Evolutionary conservation across 1,140 invertebrate genomes (phyloP), one percentile per base, ranked within the genome.

Genomic region (Drosophila lini): DNA sequence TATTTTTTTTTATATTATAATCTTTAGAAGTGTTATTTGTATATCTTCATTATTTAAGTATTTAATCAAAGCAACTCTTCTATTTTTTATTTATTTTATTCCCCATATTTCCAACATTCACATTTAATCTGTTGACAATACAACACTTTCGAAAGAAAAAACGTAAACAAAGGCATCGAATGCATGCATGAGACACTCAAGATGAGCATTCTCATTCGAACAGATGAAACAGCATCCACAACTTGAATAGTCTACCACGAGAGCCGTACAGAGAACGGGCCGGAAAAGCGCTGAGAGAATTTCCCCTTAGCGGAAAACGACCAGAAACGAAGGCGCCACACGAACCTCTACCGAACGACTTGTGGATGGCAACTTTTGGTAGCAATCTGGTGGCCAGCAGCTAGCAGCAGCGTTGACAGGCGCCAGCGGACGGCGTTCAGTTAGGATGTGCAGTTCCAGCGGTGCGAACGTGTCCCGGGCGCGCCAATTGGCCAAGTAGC

Each of bases 401-500:
- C 48, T 7, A 19, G 31, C 48, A 36, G 56, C 44, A 36, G 58
- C 36, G 42, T 15, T 58, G 44, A 48, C 40, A 70, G 19, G 10
- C 22, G 42, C 40, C 38, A 61, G 61, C 60, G 42, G 36, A 59
- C 41, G 69, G 44, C 48, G 47, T 85, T 91, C 89, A 91, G 89
- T 91, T 90, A 91, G 86, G 89, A 91, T 91, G 89, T 91, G 84
- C 84, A 89, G 80, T 91, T 91, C 79, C 76, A 85, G 85, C 81
- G 84, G 89, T 89, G 83, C 89, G 84, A 89, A 91, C 84, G 89
- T 91, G 76, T 90, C 69, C 68, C 85, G 78, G 82, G 85, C 84
- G 73, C 82, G 82, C 79, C 80, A 78, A 70, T 60, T 78, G 78
- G 78, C 74, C 75, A 61, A 76, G 47, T 78, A 81, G 79, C 80